Evolutionary conservation across 2,797 vertebrate species (phyloP).

Genomic region (Myioborus miniatus): DNA sequence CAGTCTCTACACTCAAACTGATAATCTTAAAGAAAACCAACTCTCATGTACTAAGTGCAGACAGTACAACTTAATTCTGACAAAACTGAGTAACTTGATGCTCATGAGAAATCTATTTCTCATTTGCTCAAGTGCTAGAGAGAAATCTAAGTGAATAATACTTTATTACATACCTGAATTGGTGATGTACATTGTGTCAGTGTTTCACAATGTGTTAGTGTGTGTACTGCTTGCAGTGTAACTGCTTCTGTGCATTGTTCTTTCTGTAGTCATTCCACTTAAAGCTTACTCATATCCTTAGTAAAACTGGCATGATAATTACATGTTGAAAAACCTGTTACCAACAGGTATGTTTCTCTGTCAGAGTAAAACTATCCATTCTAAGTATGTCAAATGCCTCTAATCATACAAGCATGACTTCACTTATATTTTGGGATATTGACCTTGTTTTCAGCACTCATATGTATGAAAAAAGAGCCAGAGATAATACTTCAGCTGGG

Average conservation of each 20-base stretch:
- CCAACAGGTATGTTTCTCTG: conserved; percentile 20
- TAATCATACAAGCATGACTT: not conserved
- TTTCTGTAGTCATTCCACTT: not conserved
- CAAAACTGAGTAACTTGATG: not conserved
- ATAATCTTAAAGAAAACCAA: not conserved
- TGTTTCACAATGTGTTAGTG: not conserved
- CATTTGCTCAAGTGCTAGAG: not conserved
- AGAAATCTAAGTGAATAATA: not conserved
- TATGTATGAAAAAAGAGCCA: not conserved
- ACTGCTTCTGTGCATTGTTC: not conserved
- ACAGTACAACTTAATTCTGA: not conserved
- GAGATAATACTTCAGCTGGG: not conserved
- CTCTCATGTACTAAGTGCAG: not conserved
- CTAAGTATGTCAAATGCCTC: not conserved
- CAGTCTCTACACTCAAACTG: not conserved
- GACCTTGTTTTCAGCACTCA: not conserved
- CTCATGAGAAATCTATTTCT: not conserved
- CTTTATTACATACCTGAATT: not conserved
- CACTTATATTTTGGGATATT: not conserved
- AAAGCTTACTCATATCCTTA: conserved; percentile 63
- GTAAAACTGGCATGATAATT: conserved; percentile 17
- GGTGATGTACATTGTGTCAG: not conserved
- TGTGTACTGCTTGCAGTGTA: not conserved
- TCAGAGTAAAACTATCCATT: not conserved
- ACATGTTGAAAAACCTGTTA: conserved; percentile 46